Evolutionary conservation across 2,888 invertebrate species (phyloP), one percentile per base, ranked within the genome.

Genomic region (Cheiracanthium punctorium): DNA sequence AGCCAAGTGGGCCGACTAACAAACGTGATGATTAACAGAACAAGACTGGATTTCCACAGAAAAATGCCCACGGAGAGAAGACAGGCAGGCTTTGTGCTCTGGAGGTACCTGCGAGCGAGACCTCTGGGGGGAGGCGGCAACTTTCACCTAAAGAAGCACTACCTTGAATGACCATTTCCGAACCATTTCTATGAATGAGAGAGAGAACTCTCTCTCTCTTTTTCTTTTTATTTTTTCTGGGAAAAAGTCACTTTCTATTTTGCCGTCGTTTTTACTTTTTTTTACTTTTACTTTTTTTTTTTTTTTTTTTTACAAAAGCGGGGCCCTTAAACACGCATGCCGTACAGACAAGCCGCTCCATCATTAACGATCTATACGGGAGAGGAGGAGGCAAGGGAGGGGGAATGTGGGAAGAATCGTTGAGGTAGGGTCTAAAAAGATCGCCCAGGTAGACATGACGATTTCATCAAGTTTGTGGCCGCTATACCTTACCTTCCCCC

Each of bases 361-460:
- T 58, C 58, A 58, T 58, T 58, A 58, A 17, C n/a, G 58, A 12
- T 58, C 20, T 24, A 17, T 17, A 7, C 4, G 58, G 24, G 58
- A 24, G 58, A 24, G 20, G 58, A 7, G 5, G 58, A 12, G 58
- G 12, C 24, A 24, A 4, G 58, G 1, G 5, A 17, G 58, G 58
- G 20, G 24, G 58, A 58, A 24, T 58, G 20, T 24, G 58, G 24
- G 24, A 24, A 17, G 1, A n/a, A 58, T 58, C 24, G 58, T 24
- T 58, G 5, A 58, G 58, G 58, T 58, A 58, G 58, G 58, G 58
- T 24, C 58, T 8, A 24, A n/a, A n/a, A n/a, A n/a, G 71, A 71
- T 75, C 82, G 37, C 82, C 75, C 82, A 82, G 79, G 79, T 79
- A 79, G 79, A 58, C 24, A 70, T 82, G 82, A 82, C 82, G 75